Conservation (phyloP, 2,888 invertebrate genomes). For the Lasioglossum marginatum region DNA sequence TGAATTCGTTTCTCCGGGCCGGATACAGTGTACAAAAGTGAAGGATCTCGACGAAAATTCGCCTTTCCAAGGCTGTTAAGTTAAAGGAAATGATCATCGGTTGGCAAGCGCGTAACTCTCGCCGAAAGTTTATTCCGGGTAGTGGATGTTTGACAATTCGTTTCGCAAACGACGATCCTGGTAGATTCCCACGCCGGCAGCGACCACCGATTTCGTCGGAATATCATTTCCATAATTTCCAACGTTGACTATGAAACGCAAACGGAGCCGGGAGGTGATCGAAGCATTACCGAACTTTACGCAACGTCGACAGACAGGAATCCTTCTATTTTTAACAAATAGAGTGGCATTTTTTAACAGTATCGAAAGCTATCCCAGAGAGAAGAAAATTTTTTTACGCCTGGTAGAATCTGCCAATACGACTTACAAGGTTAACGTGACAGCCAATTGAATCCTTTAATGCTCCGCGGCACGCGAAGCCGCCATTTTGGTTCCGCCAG, state of each 20-base stretch:
- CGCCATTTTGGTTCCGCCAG: conserved; percentile 1
- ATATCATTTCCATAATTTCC: conserved; percentile 54
- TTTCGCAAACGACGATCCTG: conserved; percentile 39
- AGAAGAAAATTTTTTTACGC: not conserved
- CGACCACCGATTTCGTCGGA: conserved; percentile 33
- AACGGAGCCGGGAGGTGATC: conserved; percentile 29
- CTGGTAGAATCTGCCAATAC: not conserved
- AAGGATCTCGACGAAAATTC: conserved; percentile 31
- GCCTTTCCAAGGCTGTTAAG: not conserved
- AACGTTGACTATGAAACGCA: conserved; percentile 23
- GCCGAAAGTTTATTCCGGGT: conserved; percentile 20
- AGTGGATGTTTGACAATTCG: conserved; percentile 41
- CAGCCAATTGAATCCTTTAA: conserved; percentile 9
- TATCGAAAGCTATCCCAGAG: no score
- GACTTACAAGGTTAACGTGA: not conserved
- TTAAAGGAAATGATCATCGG: conserved; percentile 19
- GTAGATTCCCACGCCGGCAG: conserved; percentile 23
- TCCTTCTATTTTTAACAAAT: not conserved
- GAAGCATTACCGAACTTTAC: conserved; percentile 26
- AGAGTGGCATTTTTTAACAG: not conserved
- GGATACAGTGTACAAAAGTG: no score
- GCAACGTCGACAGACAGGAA: conserved; percentile 1
- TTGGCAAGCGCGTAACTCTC: conserved; percentile 18
- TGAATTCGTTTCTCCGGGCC: not conserved
- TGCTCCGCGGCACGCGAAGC: not conserved